A percentile compares a stretch with the other conserved stretches of the same genome.
phyloP scores from a whole-genome alignment of 1,140 invertebrate species.

The Ganaspis sp. region DNA sequence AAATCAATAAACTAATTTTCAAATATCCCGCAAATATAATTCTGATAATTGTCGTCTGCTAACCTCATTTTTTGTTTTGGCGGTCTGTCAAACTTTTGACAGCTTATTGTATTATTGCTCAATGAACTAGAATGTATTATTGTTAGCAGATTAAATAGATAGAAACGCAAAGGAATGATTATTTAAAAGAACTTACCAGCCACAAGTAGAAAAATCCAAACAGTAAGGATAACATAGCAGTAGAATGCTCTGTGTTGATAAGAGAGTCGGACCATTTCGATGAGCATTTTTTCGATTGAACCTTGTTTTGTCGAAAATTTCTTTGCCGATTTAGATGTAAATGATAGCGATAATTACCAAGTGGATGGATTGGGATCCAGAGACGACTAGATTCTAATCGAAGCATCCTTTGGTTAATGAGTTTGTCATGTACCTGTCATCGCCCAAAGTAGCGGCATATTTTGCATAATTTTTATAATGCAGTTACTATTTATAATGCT shows the following conservation, averaged over 20 bases:
- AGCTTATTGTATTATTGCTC: neutral
- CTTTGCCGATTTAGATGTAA: slow-evolving; percentile 26
- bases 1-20: slow-evolving; percentile 1
- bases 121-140: neutral
- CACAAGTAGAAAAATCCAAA: slow-evolving; percentile 87
- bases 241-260: slow-evolving; percentile 85
- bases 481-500: neutral
- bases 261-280: slow-evolving; percentile 81
- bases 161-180: neutral
- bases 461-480: neutral
- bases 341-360: slow-evolving; percentile 37
- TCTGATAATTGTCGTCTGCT: slow-evolving; percentile 20
- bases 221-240: slow-evolving; percentile 85
- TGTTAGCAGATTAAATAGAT: neutral
- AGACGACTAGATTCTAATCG: slow-evolving; percentile 31
- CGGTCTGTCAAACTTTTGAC: slow-evolving; percentile 28
- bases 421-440: slow-evolving; percentile 39
- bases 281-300: slow-evolving; percentile 64
- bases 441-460: slow-evolving; percentile 14
- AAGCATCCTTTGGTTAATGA: slow-evolving; percentile 40
- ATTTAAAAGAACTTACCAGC: slow-evolving; percentile 76
- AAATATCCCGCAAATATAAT: slow-evolving; percentile 13
- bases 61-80: slow-evolving; percentile 7
- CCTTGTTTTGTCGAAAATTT: neutral
- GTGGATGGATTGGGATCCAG: slow-evolving; percentile 25